Evolutionary conservation across 2,888 invertebrate species (phyloP).

Genomic region (Ophonus ardosiacus): DNA sequence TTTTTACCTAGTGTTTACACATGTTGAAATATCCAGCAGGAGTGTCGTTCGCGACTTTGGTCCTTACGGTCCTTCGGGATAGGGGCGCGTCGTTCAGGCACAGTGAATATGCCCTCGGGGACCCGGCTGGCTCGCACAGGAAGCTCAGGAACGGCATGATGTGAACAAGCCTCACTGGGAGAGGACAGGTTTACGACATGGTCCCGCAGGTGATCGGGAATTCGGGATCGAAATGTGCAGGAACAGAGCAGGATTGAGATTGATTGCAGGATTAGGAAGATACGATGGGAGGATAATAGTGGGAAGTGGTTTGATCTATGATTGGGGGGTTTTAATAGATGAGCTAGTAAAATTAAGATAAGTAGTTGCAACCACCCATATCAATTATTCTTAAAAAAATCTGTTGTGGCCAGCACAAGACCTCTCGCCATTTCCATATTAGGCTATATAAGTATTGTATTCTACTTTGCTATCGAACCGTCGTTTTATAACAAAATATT

Average conservation of each 20-base stretch:
- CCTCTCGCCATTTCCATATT: too few species aligned
- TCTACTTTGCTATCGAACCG: too few species aligned
- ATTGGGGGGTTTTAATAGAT: background rate
- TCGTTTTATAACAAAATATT: too few species aligned
- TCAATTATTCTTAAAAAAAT: background rate
- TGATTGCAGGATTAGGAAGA: conserved; percentile 12
- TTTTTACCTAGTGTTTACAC: conserved; percentile 63
- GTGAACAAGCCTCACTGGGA: conserved; percentile 63
- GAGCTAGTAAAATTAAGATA: background rate
- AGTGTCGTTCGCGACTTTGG: background rate
- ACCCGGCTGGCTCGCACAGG: conserved; percentile 48
- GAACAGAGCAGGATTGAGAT: conserved; percentile 33
- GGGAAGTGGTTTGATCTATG: background rate
- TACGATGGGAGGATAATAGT: background rate
- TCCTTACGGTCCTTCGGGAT: background rate
- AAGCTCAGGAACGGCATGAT: conserved; percentile 59
- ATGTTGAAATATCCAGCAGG: conserved; percentile 59
- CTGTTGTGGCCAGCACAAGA: too few species aligned
- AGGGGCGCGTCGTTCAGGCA: background rate
- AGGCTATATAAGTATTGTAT: too few species aligned
- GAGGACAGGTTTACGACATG: conserved; percentile 65
- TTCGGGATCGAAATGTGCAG: conserved; percentile 43
- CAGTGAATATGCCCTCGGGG: conserved; percentile 44
- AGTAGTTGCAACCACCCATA: background rate
- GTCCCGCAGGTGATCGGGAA: conserved; percentile 60